These are phyloP conservation scores for Halcyon senegalensis DNA, from an alignment of 2,113 vertebrate genomes.

Conservation along the genomic window DNA sequence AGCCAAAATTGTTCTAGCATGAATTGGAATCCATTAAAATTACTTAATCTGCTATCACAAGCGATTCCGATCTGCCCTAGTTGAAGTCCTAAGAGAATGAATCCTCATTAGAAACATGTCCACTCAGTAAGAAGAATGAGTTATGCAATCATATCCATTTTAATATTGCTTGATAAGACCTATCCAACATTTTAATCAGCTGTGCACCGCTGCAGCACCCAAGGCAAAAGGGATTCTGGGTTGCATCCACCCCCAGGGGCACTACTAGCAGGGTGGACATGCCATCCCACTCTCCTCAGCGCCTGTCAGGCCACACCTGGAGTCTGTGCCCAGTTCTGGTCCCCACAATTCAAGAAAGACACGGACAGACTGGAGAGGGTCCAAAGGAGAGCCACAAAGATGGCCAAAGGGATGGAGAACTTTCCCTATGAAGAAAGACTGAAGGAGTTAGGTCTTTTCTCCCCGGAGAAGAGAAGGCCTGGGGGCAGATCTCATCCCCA, in stretches of 20 bases:
- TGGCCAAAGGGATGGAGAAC: background rate
- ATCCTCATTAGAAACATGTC: background rate
- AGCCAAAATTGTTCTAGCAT: background rate
- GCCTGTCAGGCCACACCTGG: background rate
- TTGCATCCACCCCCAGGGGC: background rate
- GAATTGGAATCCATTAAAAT: background rate
- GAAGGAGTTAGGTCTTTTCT: background rate
- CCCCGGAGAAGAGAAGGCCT: background rate
- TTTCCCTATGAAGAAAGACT: background rate
- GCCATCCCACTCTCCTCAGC: fast-evolving
- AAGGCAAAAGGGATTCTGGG: background rate
- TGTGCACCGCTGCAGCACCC: fast-evolving
- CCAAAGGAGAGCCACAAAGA: background rate
- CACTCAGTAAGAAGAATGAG: background rate
- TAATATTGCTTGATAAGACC: background rate
- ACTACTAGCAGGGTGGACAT: background rate
- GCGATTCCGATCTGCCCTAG: background rate
- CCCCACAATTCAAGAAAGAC: background rate
- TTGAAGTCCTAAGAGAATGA: background rate
- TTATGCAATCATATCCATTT: background rate
- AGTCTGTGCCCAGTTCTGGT: background rate
- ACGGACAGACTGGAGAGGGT: fast-evolving
- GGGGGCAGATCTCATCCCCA: background rate
- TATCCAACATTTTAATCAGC: background rate
- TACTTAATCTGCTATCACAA: background rate